Percentiles rank a stretch among this genome's conserved stretches.
Evolutionary conservation across 2,113 vertebrate genomes (phyloP).

Genomic region (Spermophilus dauricus): DNA sequence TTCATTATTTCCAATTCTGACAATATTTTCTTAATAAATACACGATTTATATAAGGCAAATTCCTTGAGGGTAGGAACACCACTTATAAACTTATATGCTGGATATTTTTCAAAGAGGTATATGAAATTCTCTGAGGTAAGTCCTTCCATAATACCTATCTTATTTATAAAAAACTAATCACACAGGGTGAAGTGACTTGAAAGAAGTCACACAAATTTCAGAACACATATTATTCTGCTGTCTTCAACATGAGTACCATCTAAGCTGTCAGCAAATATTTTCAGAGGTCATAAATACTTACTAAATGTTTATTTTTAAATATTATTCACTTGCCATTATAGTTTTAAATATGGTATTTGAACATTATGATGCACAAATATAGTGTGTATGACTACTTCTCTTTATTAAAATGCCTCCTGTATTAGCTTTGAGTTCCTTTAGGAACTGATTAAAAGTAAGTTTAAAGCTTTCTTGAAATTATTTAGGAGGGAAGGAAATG

Average conservation of each 20-base stretch:
- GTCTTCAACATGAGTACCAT: background rate
- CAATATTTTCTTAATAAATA: background rate
- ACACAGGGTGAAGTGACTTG: background rate
- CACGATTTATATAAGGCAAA: background rate
- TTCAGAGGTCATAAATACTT: background rate
- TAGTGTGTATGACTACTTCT: background rate
- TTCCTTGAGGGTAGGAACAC: background rate
- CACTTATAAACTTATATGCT: background rate
- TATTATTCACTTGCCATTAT: background rate
- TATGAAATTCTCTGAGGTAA: background rate
- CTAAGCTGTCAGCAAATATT: background rate
- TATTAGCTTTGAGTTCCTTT: background rate
- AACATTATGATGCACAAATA: background rate
- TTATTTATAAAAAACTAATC: background rate
- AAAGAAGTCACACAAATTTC: background rate
- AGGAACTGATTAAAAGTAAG: background rate
- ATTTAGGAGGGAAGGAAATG: background rate
- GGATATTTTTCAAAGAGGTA: background rate
- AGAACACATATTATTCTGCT: background rate
- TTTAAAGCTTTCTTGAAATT: slow-evolving; percentile 38
- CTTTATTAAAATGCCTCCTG: background rate
- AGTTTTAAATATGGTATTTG: background rate
- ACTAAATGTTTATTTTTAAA: background rate
- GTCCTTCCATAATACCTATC: background rate
- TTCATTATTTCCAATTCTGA: slow-evolving; percentile 1